A percentile compares a stretch with the other conserved stretches of the same genome.
phyloP scores from a whole-genome alignment of 2,888 invertebrate species.

The Apamea anceps region DNA sequence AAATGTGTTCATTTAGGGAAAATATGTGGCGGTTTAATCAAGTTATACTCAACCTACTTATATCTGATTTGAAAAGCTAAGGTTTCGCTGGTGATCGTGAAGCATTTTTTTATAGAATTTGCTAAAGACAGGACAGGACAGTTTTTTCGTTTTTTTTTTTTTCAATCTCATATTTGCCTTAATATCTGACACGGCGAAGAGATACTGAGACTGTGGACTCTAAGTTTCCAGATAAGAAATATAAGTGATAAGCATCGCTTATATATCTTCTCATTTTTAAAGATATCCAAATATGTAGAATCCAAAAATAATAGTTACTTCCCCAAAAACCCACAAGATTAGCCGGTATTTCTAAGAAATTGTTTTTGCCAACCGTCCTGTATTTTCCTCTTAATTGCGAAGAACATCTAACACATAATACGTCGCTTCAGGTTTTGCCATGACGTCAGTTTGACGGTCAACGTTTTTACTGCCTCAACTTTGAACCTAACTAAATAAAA shows the following conservation, averaged over 20 bases:
- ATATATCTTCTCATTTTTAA: neutral
- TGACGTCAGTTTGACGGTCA: conserved; percentile 40
- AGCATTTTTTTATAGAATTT: neutral
- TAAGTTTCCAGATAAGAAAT: too few species aligned
- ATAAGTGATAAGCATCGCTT: too few species aligned
- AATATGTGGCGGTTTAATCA: neutral
- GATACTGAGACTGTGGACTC: neutral
- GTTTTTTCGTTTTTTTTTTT: neutral
- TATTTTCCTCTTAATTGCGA: neutral
- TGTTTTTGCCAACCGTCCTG: neutral
- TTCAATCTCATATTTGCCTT: neutral
- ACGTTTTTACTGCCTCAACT: conserved; percentile 54
- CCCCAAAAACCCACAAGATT: neutral
- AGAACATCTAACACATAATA: conserved; percentile 9
- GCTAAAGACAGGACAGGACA: neutral
- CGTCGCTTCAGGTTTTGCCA: conserved; percentile 34
- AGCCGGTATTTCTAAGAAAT: too few species aligned
- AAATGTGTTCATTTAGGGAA: neutral
- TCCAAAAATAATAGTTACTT: neutral
- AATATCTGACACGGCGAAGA: neutral
- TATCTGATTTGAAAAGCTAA: neutral
- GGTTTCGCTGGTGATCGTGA: neutral
- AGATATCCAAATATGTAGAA: neutral
- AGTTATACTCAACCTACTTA: neutral
- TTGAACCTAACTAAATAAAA: conserved; percentile 56